phyloP scores from a whole-genome alignment of 2,888 invertebrate species.

The Himalopsyche kuldschensis region DNA sequence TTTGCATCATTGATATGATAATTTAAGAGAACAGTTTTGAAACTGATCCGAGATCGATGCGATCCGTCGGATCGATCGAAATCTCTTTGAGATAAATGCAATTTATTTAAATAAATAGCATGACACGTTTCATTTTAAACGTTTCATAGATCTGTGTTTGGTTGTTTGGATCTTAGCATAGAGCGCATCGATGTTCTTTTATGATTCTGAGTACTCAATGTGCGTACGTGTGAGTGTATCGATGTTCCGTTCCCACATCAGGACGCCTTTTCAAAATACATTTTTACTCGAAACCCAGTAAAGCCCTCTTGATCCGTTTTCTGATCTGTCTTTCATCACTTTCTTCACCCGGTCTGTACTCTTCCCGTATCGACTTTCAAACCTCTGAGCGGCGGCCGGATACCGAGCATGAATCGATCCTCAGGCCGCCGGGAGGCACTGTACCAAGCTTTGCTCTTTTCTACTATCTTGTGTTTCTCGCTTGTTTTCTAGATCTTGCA shows the following conservation, averaged over 20 bases:
- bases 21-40: background rate
- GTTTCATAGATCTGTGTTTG: slow-evolving; percentile 33
- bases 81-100: background rate
- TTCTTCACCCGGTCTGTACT: slow-evolving; percentile 52
- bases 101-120: slow-evolving; percentile 14
- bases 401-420: slow-evolving; percentile 42
- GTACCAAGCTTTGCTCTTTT: slow-evolving; percentile 61
- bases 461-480: slow-evolving; percentile 86
- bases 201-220: slow-evolving; percentile 19
- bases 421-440: slow-evolving; percentile 54
- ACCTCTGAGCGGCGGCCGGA: slow-evolving; percentile 44
- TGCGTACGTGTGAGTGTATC: slow-evolving; percentile 24
- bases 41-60: background rate
- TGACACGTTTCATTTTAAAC: slow-evolving; percentile 31
- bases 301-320: slow-evolving; percentile 21
- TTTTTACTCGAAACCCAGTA: background rate
- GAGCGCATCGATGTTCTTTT: slow-evolving; percentile 32
- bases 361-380: slow-evolving; percentile 50
- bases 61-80: background rate
- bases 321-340: slow-evolving; percentile 41
- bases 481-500: slow-evolving; percentile 97
- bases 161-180: slow-evolving; percentile 30
- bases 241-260: slow-evolving; percentile 2
- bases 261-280: background rate
- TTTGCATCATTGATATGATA: background rate